phyloP scores from a whole-genome alignment of 1,140 invertebrate genomes.

The Berghia stephanieae region DNA sequence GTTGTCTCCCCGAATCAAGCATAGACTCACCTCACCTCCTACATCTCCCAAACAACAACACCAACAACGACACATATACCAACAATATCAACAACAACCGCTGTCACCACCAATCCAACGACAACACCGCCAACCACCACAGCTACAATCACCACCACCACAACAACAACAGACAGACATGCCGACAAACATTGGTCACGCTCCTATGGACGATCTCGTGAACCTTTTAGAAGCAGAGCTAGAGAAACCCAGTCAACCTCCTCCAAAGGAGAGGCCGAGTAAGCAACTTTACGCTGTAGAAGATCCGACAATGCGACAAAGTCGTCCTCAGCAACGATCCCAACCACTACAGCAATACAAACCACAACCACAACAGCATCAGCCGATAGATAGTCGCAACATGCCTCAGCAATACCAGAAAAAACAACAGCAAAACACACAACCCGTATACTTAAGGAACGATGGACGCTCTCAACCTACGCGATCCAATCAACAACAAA shows the following conservation, averaged over 20 bases:
- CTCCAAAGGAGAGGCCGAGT: not conserved
- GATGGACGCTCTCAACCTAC: slow-evolving; percentile 13
- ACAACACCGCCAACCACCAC: not conserved
- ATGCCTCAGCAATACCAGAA: not conserved
- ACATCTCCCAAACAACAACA: slow-evolving; percentile 28
- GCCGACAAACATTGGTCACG: not conserved
- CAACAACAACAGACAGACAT: not conserved
- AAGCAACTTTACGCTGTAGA: not conserved
- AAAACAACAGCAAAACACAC: slow-evolving; percentile 12
- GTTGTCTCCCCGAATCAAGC: slow-evolving; percentile 10
- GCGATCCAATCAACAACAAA: slow-evolving; percentile 17
- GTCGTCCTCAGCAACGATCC: not conserved
- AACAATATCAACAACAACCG: not conserved
- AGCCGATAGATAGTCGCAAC: not conserved
- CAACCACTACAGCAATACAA: not conserved
- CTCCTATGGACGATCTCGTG: slow-evolving; percentile 20
- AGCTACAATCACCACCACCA: not conserved
- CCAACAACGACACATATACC: slow-evolving; percentile 16
- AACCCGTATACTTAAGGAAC: slow-evolving; percentile 1
- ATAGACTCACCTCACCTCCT: slow-evolving; percentile 33
- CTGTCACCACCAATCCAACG: not conserved
- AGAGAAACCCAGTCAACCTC: not conserved
- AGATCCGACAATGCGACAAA: too few relatives aligned
- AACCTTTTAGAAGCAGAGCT: slow-evolving; percentile 1
- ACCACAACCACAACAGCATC: not conserved